Evolutionary conservation across 2,888 invertebrate species (phyloP), one percentile per base, ranked within the genome.

Genomic region (Drosophila conformis): DNA sequence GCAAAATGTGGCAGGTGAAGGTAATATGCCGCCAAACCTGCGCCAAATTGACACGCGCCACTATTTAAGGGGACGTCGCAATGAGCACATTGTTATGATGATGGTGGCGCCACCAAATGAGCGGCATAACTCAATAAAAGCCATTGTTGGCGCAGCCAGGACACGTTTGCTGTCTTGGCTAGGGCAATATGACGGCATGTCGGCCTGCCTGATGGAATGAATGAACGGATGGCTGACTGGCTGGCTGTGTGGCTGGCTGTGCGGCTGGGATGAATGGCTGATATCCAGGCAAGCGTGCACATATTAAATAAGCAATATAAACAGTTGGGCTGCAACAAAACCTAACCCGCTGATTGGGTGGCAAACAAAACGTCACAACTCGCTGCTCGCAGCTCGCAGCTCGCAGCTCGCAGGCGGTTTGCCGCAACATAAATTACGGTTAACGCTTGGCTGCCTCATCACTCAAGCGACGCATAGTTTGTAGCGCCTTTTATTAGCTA

Each of bases 251-350:
- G 54, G 42, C 64, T 60, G 31, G 10, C 15, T 18, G 36, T 2
- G 15, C 35, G 49, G 15, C n/a, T 27, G 57, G 25, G 25, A 36
- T 33, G 51, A 31, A 27, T 60, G 67, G 53, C 65, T 73, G 73
- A 53, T 69, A 82, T 71, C 77, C 89, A 90, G 83, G 79, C 85
- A 88, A 73, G 73, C 87, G 87, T 83, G 87, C 81, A 86, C 83
- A 89, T 86, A 89, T 90, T 86, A 89, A 86, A 86, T 86, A 90
- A 90, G 90, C 85, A 90, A 90, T 87, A 87, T 87, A 90, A 86
- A 89, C 85, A 88, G 76, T 58, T 51, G 51, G 40, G 53, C 57
- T 80, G 70, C 46, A 46, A 25, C 46, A 73, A 81, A 87, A 81
- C 81, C 87, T 87, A 69, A 76, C 66, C 68, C 54, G 49, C 71